Evolutionary conservation across 2,888 invertebrate species (phyloP).

Genomic region (Dryococelus australis): DNA sequence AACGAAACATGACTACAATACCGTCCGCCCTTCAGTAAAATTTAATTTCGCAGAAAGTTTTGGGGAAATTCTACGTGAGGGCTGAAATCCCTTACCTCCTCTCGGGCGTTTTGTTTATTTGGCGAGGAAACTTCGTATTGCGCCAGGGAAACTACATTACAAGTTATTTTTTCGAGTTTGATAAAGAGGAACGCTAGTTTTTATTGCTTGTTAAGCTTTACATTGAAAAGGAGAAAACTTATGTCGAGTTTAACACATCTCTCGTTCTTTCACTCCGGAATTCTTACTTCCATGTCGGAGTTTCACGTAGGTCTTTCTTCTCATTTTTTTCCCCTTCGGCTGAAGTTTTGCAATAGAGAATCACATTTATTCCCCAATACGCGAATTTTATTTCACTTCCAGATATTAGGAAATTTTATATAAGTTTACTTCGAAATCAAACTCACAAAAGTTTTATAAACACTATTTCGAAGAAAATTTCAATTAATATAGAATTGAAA

Average conservation of each 20-base stretch:
- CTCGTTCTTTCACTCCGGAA: background rate
- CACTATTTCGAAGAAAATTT: too few relatives aligned
- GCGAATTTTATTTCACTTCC: too few relatives aligned
- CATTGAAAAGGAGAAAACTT: slow-evolving; percentile 5
- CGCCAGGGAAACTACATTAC: background rate
- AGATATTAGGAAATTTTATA: too few relatives aligned
- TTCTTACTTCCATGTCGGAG: background rate
- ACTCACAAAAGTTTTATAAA: too few relatives aligned
- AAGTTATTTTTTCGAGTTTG: background rate
- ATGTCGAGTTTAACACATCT: background rate
- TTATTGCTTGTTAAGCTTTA: slow-evolving; percentile 1
- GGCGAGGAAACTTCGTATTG: background rate
- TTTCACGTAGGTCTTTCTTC: too few relatives aligned
- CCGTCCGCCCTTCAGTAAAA: background rate
- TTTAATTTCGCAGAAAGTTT: background rate
- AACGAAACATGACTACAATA: background rate
- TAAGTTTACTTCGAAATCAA: too few relatives aligned
- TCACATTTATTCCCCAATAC: too few relatives aligned
- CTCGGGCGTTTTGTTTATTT: background rate
- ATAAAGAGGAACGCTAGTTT: background rate
- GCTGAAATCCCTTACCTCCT: background rate
- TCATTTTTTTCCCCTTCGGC: too few relatives aligned
- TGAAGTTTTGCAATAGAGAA: too few relatives aligned
- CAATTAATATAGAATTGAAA: too few relatives aligned
- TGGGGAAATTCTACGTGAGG: background rate